Percentiles rank a stretch among this genome's conserved stretches.
phyloP scores from a whole-genome alignment of 2,113 vertebrate species.

The Pardalotus punctatus region DNA sequence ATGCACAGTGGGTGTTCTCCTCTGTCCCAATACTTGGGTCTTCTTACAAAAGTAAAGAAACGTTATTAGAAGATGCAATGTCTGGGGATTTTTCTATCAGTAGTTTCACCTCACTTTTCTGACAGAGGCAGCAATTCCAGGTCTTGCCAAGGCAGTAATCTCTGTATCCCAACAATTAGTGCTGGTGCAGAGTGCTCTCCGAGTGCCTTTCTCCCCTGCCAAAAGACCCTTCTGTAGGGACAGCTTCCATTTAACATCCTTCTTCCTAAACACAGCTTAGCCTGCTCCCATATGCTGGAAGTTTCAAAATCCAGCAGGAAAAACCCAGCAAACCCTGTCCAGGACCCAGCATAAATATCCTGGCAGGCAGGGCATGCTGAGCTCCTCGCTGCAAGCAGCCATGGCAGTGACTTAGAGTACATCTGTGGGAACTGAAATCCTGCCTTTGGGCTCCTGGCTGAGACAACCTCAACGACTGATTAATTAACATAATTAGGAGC shows the following conservation, averaged over 20 bases:
- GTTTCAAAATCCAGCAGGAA: not conserved
- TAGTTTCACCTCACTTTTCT: not conserved
- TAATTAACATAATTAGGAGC: constrained; percentile 59
- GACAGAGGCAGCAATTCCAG: not conserved
- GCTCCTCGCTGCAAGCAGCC: not conserved
- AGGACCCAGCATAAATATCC: not conserved
- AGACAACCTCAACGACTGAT: constrained; percentile 30
- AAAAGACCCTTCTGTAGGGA: not conserved
- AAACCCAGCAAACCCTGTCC: not conserved
- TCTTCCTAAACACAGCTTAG: not conserved
- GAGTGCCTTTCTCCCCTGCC: not conserved
- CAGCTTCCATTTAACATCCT: not conserved
- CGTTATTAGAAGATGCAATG: not conserved
- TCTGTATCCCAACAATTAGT: not conserved
- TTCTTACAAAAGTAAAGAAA: not conserved
- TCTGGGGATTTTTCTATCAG: not conserved
- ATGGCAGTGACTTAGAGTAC: not conserved
- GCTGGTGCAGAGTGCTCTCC: not conserved
- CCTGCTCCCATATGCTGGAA: not conserved
- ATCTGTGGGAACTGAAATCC: constrained; percentile 22
- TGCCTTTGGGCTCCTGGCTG: constrained; percentile 1
- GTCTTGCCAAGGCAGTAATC: not conserved
- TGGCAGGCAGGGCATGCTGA: not conserved
- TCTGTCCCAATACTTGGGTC: not conserved
- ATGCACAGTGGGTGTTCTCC: not conserved